Conservation (phyloP, 2,113 vertebrate species). For the Buteo buteo region DNA sequence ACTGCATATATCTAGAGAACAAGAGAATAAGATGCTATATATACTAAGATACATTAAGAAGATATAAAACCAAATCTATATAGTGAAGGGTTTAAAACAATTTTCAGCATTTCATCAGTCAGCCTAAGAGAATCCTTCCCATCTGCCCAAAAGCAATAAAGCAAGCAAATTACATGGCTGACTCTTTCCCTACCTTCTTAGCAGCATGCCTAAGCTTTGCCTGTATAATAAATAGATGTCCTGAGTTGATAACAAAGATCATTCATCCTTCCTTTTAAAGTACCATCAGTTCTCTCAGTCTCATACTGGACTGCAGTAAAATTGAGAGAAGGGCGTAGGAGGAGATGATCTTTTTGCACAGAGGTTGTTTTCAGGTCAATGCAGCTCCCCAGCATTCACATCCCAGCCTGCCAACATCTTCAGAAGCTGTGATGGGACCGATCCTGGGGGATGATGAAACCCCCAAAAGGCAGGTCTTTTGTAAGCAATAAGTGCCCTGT, state of each 20-base stretch:
- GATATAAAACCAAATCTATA: not conserved
- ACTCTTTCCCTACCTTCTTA: not conserved
- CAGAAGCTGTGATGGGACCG: not conserved
- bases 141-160: conserved; percentile 17
- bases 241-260: not conserved
- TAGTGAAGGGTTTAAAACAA: not conserved
- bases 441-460: not conserved
- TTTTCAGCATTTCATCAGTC: not conserved
- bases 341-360: not conserved
- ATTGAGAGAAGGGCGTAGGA: not conserved
- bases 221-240: not conserved
- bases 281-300: not conserved
- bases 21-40: not conserved
- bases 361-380: not conserved
- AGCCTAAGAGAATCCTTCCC: not conserved
- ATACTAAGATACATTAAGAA: not conserved
- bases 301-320: not conserved
- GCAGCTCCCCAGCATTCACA: not conserved
- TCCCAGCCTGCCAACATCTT: not conserved
- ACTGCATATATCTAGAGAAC: not conserved
- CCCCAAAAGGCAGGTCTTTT: not conserved
- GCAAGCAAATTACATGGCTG: not conserved
- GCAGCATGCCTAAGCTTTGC: not conserved
- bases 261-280: not conserved
- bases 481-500: not conserved